Conservation (phyloP, 2,888 invertebrate genomes). For the Crematogaster levior region DNA sequence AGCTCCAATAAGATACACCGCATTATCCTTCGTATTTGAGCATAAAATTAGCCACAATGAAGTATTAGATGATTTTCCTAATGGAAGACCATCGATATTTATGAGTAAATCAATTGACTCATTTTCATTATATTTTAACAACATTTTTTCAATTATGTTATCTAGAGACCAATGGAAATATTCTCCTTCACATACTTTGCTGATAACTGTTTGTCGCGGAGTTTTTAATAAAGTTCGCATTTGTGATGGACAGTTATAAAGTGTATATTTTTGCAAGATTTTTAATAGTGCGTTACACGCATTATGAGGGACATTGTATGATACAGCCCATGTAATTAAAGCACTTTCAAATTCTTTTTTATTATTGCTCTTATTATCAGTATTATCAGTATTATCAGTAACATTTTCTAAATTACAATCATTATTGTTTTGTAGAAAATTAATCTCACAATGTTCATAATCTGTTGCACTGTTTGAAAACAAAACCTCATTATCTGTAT, state of each 20-base stretch:
- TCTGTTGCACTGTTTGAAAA: no score
- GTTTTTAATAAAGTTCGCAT: neutral
- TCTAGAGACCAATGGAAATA: neutral
- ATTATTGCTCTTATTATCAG: neutral
- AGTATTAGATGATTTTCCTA: neutral
- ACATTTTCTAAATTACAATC: no score
- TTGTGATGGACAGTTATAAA: neutral
- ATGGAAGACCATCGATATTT: constrained; percentile 12
- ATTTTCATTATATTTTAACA: neutral
- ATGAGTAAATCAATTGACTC: neutral
- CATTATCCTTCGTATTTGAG: neutral
- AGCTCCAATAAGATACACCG: constrained; percentile 6
- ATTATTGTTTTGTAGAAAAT: no score
- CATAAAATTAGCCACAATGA: constrained; percentile 15
- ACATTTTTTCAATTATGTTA: neutral
- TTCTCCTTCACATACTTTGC: neutral
- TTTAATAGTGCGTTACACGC: neutral
- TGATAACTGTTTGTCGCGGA: neutral
- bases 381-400: no score
- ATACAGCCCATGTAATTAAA: neutral
- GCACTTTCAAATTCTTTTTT: neutral
- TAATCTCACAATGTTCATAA: no score
- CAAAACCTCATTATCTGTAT: no score
- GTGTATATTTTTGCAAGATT: neutral
- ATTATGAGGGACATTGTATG: neutral